phyloP scores from a whole-genome alignment of 53 echinoderm and acorn worm genomes.

The Echinarachnius parma region DNA sequence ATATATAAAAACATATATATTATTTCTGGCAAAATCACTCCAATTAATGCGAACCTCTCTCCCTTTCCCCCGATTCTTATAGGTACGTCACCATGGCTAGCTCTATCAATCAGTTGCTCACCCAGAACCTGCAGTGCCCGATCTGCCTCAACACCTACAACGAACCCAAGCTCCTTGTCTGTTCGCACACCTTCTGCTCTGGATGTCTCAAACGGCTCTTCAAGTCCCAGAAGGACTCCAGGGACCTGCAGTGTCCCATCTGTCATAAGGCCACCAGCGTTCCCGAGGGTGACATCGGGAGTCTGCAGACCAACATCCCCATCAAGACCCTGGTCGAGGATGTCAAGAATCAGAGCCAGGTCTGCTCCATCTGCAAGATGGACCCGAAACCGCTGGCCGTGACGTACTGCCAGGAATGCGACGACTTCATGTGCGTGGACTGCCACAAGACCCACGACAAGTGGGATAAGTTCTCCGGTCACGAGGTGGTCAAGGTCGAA shows the following conservation, averaged over 20 bases:
- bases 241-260: slow-evolving; percentile 10
- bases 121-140: slow-evolving; percentile 17
- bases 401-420: slow-evolving; percentile 32
- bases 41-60: too few relatives aligned
- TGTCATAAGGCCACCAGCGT: slow-evolving; percentile 11
- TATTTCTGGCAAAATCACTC: too few relatives aligned
- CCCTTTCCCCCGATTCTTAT: too few relatives aligned
- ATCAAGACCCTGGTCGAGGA: slow-evolving; percentile 26
- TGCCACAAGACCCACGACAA: slow-evolving; percentile 29
- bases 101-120: background rate
- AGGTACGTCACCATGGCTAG: slow-evolving; percentile 17
- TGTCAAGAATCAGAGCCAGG: slow-evolving; percentile 19
- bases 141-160: slow-evolving; percentile 15
- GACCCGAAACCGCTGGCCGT: slow-evolving; percentile 2
- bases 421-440: slow-evolving; percentile 22
- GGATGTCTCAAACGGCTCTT: slow-evolving; percentile 19
- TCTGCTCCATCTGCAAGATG: slow-evolving; percentile 26
- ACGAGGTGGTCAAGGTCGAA: slow-evolving; percentile 8
- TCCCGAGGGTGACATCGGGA: background rate
- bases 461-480: slow-evolving; percentile 16
- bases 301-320: slow-evolving; percentile 7
- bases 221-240: slow-evolving; percentile 3
- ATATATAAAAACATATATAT: too few relatives aligned
- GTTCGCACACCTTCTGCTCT: slow-evolving; percentile 27
- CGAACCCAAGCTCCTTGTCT: slow-evolving; percentile 11